Base-by-base conservation (phyloP, 1,140 invertebrate species). In the Pseudachorutes palmiensis region DNA sequence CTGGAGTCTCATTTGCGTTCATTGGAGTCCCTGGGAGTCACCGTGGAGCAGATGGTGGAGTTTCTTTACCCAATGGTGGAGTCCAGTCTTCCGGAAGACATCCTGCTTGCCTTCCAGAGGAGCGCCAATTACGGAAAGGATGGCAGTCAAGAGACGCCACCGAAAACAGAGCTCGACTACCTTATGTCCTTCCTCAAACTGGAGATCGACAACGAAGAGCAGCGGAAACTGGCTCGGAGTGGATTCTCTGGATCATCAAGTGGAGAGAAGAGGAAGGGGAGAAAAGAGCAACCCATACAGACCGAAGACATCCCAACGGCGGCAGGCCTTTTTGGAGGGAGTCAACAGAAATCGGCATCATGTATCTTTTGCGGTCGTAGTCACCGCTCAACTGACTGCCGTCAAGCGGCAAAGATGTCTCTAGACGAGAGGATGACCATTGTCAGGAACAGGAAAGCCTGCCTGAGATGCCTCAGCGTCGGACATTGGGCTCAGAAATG, bases 21-120 rank as follows among this genome's bases (percentile, higher is more conserved):
- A 0, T 65, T 80, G 1, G 75, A 78, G 29, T 75, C 76, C 1
- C 65, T 80, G 1, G 74, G 74, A 2, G 75, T 79, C 19, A 75
- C 72, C 0, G 76, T 70, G 1, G 74, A 77, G 29, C 77, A 76
- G 62, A 77, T 71, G 63, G 74, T 76, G 0, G 72, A 75, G 14
- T 76, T 78, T 68, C 58, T 78, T 1, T 78, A 75, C 59, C 77
- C 76, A 0, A 61, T 78, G 9, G 75, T 79, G 1, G 78, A 79
- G 57, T 77, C 76, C 3, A 32, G 32, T 22, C 59, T 67, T 9
- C 36, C 57, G 74, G 70, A 76, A 41, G 76, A 78, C 19, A 55
- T 76, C 19, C 28, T 77, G 16, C 51, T 71, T 16, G 69, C 74
- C 0, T 77, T 75, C 77, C 71, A 78, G 61, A 70, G 76, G 19